Evolutionary conservation across 64 coral and sea anemone species (phyloP).

Genomic region (Stichodactyla helianthus): DNA sequence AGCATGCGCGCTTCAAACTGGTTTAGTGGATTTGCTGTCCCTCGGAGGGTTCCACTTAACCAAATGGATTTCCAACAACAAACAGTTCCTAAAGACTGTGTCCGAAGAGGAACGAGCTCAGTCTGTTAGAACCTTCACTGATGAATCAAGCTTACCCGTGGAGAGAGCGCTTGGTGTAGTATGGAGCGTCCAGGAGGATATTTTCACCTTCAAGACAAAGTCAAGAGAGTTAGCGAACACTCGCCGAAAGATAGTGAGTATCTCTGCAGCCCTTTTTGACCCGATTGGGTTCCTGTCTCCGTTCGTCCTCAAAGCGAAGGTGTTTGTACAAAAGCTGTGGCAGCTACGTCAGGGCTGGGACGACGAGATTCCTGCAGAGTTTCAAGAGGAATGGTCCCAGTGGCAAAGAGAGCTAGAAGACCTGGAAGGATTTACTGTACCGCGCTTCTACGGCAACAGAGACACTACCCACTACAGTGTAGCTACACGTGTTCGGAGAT

Average conservation of each 20-base stretch:
- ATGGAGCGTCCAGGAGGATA: conserved; percentile 1
- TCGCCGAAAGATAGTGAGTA: background rate
- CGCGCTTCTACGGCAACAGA: background rate
- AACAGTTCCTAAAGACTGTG: background rate
- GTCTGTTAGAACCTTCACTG: background rate
- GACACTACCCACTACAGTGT: background rate
- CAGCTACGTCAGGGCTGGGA: no score
- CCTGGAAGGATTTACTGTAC: background rate
- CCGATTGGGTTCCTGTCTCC: conserved; percentile 13
- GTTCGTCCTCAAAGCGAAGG: background rate
- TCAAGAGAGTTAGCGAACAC: background rate
- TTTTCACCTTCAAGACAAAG: background rate
- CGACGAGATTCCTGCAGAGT: no score
- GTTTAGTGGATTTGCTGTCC: conserved; percentile 8
- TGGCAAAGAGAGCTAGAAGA: background rate
- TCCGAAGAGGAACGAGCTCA: conserved; percentile 4
- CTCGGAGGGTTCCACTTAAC: conserved; percentile 4
- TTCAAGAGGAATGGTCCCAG: no score
- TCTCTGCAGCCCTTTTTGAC: conserved; percentile 5
- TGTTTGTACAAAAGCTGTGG: background rate
- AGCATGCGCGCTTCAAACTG: conserved; percentile 8
- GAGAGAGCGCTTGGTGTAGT: conserved; percentile 1
- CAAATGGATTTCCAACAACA: background rate
- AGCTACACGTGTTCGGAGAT: conserved; percentile 19
- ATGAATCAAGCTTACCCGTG: background rate